Base-by-base conservation (phyloP, 1,140 invertebrate genomes). In the Halotydeus destructor region DNA sequence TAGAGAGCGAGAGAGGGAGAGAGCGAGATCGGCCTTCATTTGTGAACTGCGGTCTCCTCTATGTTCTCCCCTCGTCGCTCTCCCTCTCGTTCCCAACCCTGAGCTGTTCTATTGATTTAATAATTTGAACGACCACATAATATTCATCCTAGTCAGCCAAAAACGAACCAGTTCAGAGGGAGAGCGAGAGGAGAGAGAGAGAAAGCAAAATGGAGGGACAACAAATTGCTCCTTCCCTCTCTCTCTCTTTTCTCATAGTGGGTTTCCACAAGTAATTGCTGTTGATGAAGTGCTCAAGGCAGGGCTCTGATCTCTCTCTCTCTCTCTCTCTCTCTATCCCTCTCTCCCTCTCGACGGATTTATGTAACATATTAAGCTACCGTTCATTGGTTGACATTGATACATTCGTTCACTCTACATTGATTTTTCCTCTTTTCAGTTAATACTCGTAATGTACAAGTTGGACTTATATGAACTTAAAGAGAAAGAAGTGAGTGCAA, bases 181-280 rank as follows among this genome's bases (percentile, higher is more conserved):
- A n/a, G n/a, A n/a, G n/a, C n/a, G n/a, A n/a, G n/a, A n/a, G n/a
- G 30, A 31, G 30, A 31, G 30, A 31, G 30, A 31, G 30, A 31
- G 30, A 31, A 16, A 31, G 30, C 12, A 16, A n/a, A n/a, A n/a
- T n/a, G n/a, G n/a, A n/a, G n/a, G n/a, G n/a, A n/a, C 27, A 30
- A 30, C n/a, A 30, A 30, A 8, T 9, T 30, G 8, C 27, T 30
- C 27, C n/a, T n/a, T 30, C 8, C 8, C n/a, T 30, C 8, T n/a
- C 27, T 8, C 8, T 30, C 8, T 30, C n/a, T 30, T 9, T n/a
- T 30, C 27, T 9, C 27, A 9, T 30, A 30, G n/a, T 9, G 8
- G n/a, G 27, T 9, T 8, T 30, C 8, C n/a, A 30, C 8, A 30
- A 30, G 27, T 30, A 30, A n/a, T n/a, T 9, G 8, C n/a, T 9